Evolutionary conservation across 2,888 invertebrate species (phyloP).

Genomic region (Tillus elongatus): DNA sequence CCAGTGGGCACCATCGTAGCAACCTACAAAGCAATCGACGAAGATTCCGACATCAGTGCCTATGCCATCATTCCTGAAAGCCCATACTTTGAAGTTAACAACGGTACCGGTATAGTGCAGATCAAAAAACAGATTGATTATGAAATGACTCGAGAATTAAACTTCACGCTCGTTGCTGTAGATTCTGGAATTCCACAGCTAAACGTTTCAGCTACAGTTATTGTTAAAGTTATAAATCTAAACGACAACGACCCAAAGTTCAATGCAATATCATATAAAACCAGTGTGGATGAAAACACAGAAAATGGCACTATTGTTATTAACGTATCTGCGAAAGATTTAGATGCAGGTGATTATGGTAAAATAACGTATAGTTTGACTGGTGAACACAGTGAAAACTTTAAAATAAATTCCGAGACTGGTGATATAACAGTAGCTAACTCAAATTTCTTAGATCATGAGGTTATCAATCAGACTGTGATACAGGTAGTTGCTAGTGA

Average conservation of each 20-base stretch:
- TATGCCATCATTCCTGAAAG: conserved; percentile 62
- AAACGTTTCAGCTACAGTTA: conserved; percentile 67
- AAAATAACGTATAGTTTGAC: conserved; percentile 67
- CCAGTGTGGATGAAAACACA: conserved; percentile 67
- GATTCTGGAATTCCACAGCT: conserved; percentile 83
- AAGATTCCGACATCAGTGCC: conserved; percentile 72
- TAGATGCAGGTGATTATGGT: conserved; percentile 71
- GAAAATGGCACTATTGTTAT: conserved; percentile 62
- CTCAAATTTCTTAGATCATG: conserved; percentile 68
- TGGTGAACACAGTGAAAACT: conserved; percentile 65
- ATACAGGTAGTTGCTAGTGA: conserved; percentile 76
- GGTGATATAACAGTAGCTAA: conserved; percentile 71
- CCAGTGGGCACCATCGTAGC: conserved; percentile 68
- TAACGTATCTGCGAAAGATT: conserved; percentile 66
- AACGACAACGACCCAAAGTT: conserved; percentile 85
- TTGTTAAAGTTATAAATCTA: conserved; percentile 68
- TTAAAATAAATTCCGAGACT: conserved; percentile 58
- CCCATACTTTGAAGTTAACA: conserved; percentile 72
- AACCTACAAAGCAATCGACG: conserved; percentile 70
- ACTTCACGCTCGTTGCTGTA: conserved; percentile 72
- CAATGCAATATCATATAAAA: conserved; percentile 56
- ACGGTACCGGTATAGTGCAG: conserved; percentile 70
- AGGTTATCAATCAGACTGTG: conserved; percentile 58
- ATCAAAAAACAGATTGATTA: conserved; percentile 74
- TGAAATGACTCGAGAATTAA: conserved; percentile 64